Evolutionary conservation across 2,888 invertebrate species (phyloP).

Genomic region (Tanytarsus gracilentus): DNA sequence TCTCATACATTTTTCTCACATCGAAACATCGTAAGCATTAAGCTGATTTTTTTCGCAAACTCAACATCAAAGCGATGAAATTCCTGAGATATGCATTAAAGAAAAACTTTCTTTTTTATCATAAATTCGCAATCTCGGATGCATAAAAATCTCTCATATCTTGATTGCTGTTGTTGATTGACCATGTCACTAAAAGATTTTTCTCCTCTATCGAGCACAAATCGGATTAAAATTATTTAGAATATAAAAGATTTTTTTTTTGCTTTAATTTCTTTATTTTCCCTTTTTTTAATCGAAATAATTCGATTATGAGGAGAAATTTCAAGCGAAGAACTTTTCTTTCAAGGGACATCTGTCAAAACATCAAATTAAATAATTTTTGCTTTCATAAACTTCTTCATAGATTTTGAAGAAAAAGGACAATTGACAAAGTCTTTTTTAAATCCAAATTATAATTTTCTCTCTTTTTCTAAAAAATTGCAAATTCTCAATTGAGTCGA

Average conservation of each 20-base stretch:
- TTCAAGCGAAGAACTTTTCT: neutral
- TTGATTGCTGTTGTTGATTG: too few species aligned
- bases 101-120: too few species aligned
- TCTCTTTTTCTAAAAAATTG: neutral
- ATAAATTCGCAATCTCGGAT: too few species aligned
- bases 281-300: neutral
- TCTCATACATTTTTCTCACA: too few species aligned
- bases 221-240: constrained; percentile 24
- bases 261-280: neutral
- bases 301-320: neutral
- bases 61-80: too few species aligned
- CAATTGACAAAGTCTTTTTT: neutral
- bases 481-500: neutral
- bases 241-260: neutral
- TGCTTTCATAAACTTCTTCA: neutral
- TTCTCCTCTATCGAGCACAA: constrained; percentile 11
- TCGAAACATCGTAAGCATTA: too few species aligned
- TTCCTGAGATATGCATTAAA: too few species aligned
- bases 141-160: too few species aligned
- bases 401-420: neutral
- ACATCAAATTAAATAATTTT: constrained; percentile 21
- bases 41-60: too few species aligned
- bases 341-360: constrained; percentile 26
- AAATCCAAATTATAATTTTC: neutral
- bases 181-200: too few species aligned